Evolutionary conservation across 2,113 vertebrate genomes (phyloP).

Genomic region (Pterocles orientalis): DNA sequence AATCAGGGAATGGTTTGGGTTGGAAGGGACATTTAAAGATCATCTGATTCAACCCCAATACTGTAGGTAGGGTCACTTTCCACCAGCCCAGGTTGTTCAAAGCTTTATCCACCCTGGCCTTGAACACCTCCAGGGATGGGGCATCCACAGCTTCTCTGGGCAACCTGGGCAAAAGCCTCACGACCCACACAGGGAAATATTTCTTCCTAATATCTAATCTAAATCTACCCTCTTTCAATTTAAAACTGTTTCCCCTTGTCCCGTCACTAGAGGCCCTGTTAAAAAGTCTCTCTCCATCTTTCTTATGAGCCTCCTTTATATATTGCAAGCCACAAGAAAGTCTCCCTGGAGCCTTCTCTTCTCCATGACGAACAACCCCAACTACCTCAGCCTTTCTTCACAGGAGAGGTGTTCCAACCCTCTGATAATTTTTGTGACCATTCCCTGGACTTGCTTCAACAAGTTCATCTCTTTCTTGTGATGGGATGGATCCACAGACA

Average conservation of each 20-base stretch:
- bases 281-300: neutral
- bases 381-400: neutral
- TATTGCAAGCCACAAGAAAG: fast-evolving
- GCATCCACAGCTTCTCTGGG: neutral
- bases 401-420: neutral
- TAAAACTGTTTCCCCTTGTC: neutral
- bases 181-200: neutral
- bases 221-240: neutral
- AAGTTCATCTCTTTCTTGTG: fast-evolving
- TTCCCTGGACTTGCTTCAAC: neutral
- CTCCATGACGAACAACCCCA: neutral
- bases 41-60: neutral
- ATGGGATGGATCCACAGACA: fast-evolving
- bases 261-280: no score
- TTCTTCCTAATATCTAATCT: neutral
- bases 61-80: neutral
- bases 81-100: neutral
- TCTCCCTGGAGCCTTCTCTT: neutral
- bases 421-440: fast-evolving
- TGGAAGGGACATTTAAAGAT: neutral
- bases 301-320: fast-evolving
- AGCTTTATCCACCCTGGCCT: fast-evolving
- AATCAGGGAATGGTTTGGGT: neutral
- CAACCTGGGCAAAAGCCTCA: neutral
- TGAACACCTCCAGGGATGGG: neutral